These are phyloP conservation scores for Oncorhynchus masou DNA, from an alignment of 2,113 vertebrate species.

Conservation along the genomic window DNA sequence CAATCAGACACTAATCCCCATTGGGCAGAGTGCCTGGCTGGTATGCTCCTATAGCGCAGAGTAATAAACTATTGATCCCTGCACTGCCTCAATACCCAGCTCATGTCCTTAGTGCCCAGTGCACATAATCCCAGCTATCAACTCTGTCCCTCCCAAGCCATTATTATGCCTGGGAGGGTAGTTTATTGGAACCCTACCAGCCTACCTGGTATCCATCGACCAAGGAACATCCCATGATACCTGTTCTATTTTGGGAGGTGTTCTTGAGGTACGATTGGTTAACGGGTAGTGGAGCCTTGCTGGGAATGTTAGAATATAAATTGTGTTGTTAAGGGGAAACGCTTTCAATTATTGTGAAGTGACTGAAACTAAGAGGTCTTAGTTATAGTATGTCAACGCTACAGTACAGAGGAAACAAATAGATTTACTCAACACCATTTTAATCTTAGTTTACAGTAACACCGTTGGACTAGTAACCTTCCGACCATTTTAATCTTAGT, in stretches of 20 bases:
- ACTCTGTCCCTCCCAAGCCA: constrained; percentile 52
- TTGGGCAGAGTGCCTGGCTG: constrained; percentile 45
- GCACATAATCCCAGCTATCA: constrained; percentile 65
- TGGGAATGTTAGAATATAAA: constrained; percentile 9
- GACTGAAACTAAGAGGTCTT: neutral
- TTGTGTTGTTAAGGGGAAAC: neutral
- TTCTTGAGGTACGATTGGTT: constrained; percentile 35
- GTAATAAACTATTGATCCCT: constrained; percentile 77
- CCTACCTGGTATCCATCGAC: constrained; percentile 24
- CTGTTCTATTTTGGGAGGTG: constrained; percentile 28
- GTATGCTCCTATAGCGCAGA: constrained; percentile 41
- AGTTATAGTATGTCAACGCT: neutral
- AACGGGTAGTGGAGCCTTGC: constrained; percentile 26
- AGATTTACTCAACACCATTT: no score
- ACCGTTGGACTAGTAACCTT: no score
- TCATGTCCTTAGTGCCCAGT: constrained; percentile 60
- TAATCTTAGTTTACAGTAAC: no score
- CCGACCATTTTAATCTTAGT: no score
- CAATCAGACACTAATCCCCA: constrained; percentile 29
- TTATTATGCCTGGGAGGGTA: constrained; percentile 45
- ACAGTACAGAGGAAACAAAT: neutral
- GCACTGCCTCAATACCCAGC: constrained; percentile 48
- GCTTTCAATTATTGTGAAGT: neutral
- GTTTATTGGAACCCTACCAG: constrained; percentile 28
- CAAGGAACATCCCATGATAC: constrained; percentile 8